Base-by-base conservation (phyloP, 1,140 invertebrate genomes). In the Drosophila arawakana region DNA sequence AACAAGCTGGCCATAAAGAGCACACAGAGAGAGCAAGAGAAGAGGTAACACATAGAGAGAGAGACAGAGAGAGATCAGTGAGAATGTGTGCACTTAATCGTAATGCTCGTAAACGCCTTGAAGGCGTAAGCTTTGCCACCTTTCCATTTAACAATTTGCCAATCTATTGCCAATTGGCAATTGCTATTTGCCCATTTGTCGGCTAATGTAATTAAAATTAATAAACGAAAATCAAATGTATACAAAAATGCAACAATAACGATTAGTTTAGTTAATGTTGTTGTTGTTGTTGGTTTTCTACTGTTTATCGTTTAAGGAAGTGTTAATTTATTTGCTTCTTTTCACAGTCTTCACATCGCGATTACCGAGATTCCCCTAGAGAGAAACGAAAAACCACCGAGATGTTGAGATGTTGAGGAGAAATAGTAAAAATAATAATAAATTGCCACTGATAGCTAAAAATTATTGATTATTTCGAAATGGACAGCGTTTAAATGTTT, bases 401-500 rank as follows among this genome's bases (percentile, higher is more conserved):
- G 4, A 5, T 10, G 39, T 0, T 0, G n/a, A 13, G 41, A n/a
- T 4, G 41, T 9, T n/a, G 37, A 37, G 8, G 25, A 61, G 37
- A 25, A 13, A 55, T 37, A 54, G 10, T 21, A 66, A 59, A 82
- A 76, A 73, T 58, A 84, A 82, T 88, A 88, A 88, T 88, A 88
- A 88, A 88, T 89, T 89, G 81, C 81, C 81, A 81, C 79, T 82
- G 84, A 89, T 89, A 84, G 84, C 80, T 88, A 71, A 89, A 89
- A 89, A 89, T 89, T 89, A 89, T 89, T 89, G 81, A 89, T 89
- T 89, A 90, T 89, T 90, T 89, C 75, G 83, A 89, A 88, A 88
- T 89, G 83, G 84, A 88, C 84, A 89, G 83, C 80, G 83, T 80
- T 76, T 89, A 89, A 88, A 71, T 80, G 82, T 80, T 86, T 86